A percentile compares a stretch with the other conserved stretches of the same genome.
Conservation (phyloP, 1,140 invertebrate genomes). For the Caenorhabditis briggsae region DNA sequence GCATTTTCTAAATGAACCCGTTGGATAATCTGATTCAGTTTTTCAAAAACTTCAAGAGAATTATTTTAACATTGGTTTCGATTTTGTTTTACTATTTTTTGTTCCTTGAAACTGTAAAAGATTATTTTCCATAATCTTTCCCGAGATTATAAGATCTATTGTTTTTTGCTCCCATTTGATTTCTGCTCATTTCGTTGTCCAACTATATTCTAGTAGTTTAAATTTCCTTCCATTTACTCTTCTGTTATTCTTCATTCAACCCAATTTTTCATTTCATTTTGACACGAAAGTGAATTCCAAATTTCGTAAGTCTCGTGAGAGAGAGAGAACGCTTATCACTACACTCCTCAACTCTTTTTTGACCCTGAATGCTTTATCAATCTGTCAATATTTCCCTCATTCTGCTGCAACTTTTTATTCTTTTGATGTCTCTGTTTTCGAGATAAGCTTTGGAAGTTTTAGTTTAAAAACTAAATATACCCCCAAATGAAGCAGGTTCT, state of each 20-base stretch:
- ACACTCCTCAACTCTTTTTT: neutral
- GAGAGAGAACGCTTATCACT: slow-evolving; percentile 26
- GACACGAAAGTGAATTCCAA: neutral
- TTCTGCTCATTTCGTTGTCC: neutral
- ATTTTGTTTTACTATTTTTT: no score
- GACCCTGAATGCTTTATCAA: slow-evolving; percentile 3
- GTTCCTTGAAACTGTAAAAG: no score
- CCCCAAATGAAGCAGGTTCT: no score
- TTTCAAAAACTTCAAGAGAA: no score
- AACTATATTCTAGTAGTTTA: neutral
- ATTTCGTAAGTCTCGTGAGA: slow-evolving; percentile 49
- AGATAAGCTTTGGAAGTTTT: neutral
- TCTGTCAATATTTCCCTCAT: neutral
- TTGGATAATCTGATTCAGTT: no score
- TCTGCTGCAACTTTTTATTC: slow-evolving; percentile 1
- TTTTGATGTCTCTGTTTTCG: neutral
- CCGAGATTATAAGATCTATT: no score
- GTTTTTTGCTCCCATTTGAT: neutral
- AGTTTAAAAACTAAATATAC: neutral
- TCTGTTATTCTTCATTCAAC: neutral
- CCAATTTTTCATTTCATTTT: slow-evolving; percentile 2
- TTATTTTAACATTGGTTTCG: no score
- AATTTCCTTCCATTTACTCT: neutral
- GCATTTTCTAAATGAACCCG: no score
- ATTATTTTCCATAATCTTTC: no score